Evolutionary conservation across 2,113 vertebrate species (phyloP).

Genomic region (Sylvia atricapilla): DNA sequence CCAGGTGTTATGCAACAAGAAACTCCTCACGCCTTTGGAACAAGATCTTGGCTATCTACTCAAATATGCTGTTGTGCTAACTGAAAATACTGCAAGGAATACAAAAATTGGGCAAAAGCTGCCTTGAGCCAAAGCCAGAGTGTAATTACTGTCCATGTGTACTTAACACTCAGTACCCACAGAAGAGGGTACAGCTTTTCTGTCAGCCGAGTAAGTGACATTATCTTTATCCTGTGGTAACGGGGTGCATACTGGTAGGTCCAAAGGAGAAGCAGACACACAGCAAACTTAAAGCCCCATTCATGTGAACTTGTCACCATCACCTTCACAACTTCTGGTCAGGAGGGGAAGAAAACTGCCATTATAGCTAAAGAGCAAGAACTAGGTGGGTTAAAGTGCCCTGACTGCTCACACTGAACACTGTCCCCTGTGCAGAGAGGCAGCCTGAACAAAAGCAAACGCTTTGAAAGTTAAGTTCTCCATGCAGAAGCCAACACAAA

Average conservation of each 20-base stretch:
- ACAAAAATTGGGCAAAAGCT: neutral
- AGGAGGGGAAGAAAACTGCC: neutral
- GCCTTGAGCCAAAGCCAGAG: neutral
- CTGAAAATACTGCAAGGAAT: neutral
- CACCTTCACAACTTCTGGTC: neutral
- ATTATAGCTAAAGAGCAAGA: neutral
- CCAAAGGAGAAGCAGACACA: neutral
- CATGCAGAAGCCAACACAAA: neutral
- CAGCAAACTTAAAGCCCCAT: neutral
- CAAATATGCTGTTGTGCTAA: neutral
- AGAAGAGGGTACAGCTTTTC: neutral
- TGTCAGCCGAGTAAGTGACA: neutral
- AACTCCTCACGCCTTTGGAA: slow-evolving; percentile 1
- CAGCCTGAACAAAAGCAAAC: neutral
- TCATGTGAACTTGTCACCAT: neutral
- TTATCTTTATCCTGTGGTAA: neutral
- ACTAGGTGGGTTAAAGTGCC: neutral
- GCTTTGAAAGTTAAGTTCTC: neutral
- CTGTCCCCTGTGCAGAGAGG: neutral
- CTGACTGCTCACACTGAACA: neutral
- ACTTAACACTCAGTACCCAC: neutral
- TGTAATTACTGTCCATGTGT: neutral
- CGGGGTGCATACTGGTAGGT: neutral
- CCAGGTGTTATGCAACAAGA: slow-evolving; percentile 39
- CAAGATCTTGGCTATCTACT: slow-evolving; percentile 1